These are phyloP conservation scores for Lathronympha strigana DNA, from an alignment of 2,888 invertebrate species.

Conservation along the genomic window DNA sequence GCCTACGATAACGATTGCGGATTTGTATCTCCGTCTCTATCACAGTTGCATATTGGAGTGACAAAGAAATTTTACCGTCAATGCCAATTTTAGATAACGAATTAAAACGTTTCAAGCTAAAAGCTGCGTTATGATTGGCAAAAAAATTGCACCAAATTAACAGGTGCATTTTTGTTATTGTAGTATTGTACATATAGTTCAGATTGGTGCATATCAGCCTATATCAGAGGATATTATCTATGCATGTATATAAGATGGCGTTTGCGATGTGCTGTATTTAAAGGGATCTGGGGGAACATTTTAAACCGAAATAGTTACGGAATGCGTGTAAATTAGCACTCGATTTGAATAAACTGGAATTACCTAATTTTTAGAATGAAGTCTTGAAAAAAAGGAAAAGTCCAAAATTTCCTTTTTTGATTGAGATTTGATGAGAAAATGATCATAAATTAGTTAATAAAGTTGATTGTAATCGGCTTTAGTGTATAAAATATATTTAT, in stretches of 20 bases:
- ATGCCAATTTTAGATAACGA: no score
- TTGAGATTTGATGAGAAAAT: background rate
- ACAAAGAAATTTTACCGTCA: no score
- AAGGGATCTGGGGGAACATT: background rate
- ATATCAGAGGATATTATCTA: conserved; percentile 54
- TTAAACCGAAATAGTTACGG: background rate
- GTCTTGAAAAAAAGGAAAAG: no score
- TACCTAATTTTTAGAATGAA: background rate
- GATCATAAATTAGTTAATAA: background rate
- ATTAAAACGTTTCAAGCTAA: background rate
- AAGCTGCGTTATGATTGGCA: background rate
- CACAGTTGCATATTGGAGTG: no score
- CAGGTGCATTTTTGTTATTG: conserved; percentile 12
- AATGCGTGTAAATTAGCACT: conserved; percentile 6
- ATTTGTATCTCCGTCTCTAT: no score
- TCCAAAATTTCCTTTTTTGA: no score
- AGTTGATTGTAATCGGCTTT: background rate
- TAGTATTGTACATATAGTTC: conserved; percentile 25
- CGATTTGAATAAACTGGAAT: background rate
- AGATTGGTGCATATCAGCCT: conserved; percentile 67
- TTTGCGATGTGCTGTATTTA: conserved; percentile 23
- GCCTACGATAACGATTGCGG: no score
- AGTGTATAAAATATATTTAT: conserved; percentile 32
- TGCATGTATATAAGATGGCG: conserved; percentile 15
- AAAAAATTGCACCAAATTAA: background rate